phyloP scores from a whole-genome alignment of 1,140 invertebrate genomes.

The Drosophila nikananu region DNA sequence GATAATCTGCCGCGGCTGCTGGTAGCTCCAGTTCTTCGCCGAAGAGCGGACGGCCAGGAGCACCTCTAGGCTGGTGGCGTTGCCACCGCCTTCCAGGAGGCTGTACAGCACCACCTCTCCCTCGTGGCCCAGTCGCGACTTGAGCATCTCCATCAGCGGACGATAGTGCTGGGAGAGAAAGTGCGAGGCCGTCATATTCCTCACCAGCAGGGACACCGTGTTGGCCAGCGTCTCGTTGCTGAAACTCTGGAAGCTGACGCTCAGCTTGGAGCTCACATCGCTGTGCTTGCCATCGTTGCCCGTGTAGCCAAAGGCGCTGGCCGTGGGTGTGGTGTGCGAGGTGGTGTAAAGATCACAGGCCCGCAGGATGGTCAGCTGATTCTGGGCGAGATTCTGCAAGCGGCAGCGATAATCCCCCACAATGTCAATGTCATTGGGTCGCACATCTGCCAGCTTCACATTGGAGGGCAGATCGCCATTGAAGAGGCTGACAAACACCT shows the following conservation, averaged over 20 bases:
- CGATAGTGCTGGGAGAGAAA: conserved; percentile 92
- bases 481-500: conserved; percentile 92
- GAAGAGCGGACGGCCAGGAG: conserved; percentile 89
- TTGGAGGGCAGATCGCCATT: conserved; percentile 90
- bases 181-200: conserved; percentile 89
- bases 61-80: conserved; percentile 88
- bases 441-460: conserved; percentile 93
- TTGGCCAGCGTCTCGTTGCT: conserved; percentile 93
- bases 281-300: conserved; percentile 95
- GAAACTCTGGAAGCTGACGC: conserved; percentile 92
- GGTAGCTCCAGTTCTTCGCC: conserved; percentile 86
- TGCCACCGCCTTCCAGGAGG: conserved; percentile 86
- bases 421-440: conserved; percentile 95
- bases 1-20: conserved; percentile 87
- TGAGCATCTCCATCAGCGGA: conserved; percentile 90
- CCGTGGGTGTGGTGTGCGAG: conserved; percentile 88
- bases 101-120: conserved; percentile 91
- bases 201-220: conserved; percentile 91
- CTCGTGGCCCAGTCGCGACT: conserved; percentile 87
- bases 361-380: conserved; percentile 89
- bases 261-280: conserved; percentile 93
- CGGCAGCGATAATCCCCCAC: conserved; percentile 95
- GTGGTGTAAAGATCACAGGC: conserved; percentile 92
- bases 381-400: conserved; percentile 87
- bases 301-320: conserved; percentile 91